Percentiles rank a stretch among this genome's conserved stretches.
phyloP scores from a whole-genome alignment of 2,113 vertebrate species.

The Pterocles burchelli region DNA sequence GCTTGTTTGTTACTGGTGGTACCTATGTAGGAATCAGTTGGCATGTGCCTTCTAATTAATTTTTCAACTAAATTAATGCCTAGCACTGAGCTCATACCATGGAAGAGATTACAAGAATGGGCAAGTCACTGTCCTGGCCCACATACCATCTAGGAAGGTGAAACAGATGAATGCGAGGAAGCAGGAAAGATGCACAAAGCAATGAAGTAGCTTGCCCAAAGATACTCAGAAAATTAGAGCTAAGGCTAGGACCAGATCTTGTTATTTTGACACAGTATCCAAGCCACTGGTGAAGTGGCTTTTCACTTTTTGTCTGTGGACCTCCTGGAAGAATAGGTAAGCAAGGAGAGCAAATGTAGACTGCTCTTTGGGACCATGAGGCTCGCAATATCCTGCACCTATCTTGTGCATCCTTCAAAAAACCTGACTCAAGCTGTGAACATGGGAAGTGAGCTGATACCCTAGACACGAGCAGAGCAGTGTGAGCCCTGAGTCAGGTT shows the following conservation, averaged over 20 bases:
- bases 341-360: background rate
- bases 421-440: background rate
- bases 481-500: background rate
- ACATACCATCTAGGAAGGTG: background rate
- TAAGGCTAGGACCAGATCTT: background rate
- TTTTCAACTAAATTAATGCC: background rate
- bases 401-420: background rate
- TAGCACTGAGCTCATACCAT: background rate
- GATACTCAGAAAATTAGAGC: background rate
- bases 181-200: background rate
- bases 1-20: background rate
- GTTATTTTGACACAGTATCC: background rate
- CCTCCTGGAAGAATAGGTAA: background rate
- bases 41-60: background rate
- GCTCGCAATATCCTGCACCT: background rate
- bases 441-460: background rate
- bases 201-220: background rate
- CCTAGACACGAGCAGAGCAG: background rate
- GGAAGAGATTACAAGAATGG: background rate
- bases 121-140: background rate
- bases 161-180: background rate
- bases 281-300: background rate
- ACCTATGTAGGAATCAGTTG: background rate
- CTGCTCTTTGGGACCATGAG: background rate
- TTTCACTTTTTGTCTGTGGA: background rate